A percentile compares a stretch with the other conserved stretches of the same genome.
Conservation (phyloP, 92 coral and sea anemone species). For the Epizoanthus scotinus region DNA sequence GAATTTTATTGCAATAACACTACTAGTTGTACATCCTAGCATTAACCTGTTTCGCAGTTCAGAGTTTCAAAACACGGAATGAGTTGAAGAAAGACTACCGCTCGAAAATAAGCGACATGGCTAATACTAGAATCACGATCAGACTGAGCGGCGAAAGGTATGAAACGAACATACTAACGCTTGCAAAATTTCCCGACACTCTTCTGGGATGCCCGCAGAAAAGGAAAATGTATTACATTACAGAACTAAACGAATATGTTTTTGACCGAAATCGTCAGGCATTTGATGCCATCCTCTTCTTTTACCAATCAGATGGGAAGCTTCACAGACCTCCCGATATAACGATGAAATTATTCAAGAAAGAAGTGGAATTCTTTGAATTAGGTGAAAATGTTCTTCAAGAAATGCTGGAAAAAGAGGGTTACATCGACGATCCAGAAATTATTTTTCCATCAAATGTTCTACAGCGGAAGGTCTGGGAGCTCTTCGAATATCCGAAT, state of each 20-base stretch:
- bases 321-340: constrained; percentile 80
- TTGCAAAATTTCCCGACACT: constrained; percentile 80
- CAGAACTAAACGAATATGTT: constrained; percentile 71
- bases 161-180: constrained; percentile 74
- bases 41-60: too few relatives aligned
- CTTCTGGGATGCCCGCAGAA: constrained; percentile 78
- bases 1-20: too few relatives aligned
- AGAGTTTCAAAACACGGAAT: too few relatives aligned
- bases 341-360: constrained; percentile 79
- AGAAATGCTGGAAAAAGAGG: constrained; percentile 70
- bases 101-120: constrained; percentile 2
- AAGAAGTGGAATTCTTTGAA: constrained; percentile 84
- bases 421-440: constrained; percentile 61
- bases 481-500: constrained; percentile 84
- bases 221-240: constrained; percentile 68
- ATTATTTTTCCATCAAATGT: constrained; percentile 60
- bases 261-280: constrained; percentile 86
- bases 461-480: constrained; percentile 76
- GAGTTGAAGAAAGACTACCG: too few relatives aligned
- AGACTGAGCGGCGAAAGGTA: constrained; percentile 86
- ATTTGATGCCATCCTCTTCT: constrained; percentile 88
- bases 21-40: too few relatives aligned
- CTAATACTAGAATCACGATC: constrained; percentile 83
- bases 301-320: constrained; percentile 82
- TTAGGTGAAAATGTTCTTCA: constrained; percentile 80